Evolutionary conservation across 2,888 invertebrate species (phyloP).

Genomic region (Pristionchus maxplancki): DNA sequence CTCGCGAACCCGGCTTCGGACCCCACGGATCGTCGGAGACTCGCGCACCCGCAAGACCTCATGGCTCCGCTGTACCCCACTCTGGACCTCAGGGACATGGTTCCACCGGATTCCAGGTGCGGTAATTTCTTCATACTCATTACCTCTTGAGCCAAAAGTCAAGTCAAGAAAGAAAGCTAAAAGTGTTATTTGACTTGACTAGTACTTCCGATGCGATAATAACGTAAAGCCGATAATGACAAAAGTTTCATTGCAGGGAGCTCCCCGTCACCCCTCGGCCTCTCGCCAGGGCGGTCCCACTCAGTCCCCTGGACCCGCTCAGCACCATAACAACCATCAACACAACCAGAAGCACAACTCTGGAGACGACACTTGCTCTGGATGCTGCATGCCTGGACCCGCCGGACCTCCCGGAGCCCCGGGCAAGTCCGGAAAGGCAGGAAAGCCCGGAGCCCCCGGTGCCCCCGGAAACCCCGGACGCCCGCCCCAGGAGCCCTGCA

Average conservation of each 20-base stretch:
- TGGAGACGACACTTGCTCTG: slow-evolving; percentile 65
- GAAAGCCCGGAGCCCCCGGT: slow-evolving; percentile 70
- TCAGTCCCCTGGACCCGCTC: slow-evolving; percentile 20
- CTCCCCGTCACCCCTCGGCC: slow-evolving; percentile 28
- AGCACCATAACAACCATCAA: background rate
- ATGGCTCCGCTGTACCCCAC: background rate
- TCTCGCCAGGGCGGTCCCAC: slow-evolving; percentile 18
- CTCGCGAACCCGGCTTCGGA: slow-evolving; percentile 65
- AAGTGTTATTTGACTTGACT: background rate
- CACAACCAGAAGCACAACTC: background rate
- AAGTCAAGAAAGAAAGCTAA: background rate
- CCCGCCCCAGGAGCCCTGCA: slow-evolving; percentile 68
- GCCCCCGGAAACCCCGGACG: slow-evolving; percentile 69
- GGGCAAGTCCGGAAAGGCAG: slow-evolving; percentile 71
- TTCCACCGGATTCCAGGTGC: background rate
- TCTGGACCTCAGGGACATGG: slow-evolving; percentile 1
- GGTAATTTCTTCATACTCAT: background rate
- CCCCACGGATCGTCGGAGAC: slow-evolving; percentile 61
- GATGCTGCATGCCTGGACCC: slow-evolving; percentile 71
- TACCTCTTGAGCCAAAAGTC: too few relatives aligned
- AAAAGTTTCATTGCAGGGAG: background rate
- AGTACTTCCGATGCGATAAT: too few relatives aligned
- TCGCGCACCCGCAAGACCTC: background rate
- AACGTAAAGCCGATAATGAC: too few relatives aligned
- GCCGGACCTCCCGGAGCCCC: slow-evolving; percentile 66